Evolutionary conservation across 2,113 vertebrate genomes (phyloP).

Genomic region (Marmota monax): DNA sequence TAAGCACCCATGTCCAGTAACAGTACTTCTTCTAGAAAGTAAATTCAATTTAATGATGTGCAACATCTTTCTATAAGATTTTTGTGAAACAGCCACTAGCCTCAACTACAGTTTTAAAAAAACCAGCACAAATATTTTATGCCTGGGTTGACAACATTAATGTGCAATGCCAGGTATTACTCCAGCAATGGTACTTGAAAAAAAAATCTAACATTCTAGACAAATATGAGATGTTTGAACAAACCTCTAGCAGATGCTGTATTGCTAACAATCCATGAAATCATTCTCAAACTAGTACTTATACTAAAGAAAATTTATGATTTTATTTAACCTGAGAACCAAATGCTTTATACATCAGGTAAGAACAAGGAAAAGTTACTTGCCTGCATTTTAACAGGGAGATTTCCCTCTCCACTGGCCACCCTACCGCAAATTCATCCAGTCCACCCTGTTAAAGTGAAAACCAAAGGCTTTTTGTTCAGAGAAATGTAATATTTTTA

Average conservation of each 20-base stretch:
- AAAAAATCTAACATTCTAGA: not conserved
- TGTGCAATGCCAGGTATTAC: not conserved
- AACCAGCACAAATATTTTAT: not conserved
- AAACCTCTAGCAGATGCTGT: slow-evolving; percentile 64
- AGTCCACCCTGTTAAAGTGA: not conserved
- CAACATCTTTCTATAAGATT: not conserved
- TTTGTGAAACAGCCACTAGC: not conserved
- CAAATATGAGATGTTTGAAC: slow-evolving; percentile 71
- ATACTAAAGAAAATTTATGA: not conserved
- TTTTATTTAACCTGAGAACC: slow-evolving; percentile 50
- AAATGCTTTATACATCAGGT: not conserved
- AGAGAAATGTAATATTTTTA: not conserved
- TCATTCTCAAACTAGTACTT: slow-evolving; percentile 65
- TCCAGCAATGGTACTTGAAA: not conserved
- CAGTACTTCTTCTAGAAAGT: not conserved
- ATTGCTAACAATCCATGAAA: slow-evolving; percentile 64
- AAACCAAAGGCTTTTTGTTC: not conserved
- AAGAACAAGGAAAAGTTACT: not conserved
- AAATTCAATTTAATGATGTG: not conserved
- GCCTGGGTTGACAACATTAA: too few species aligned
- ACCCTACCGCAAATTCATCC: not conserved
- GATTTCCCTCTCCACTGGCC: not conserved
- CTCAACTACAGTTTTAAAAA: not conserved
- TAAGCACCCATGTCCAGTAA: not conserved
- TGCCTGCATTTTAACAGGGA: not conserved